Evolutionary conservation across 2,888 invertebrate genomes (phyloP), one percentile per base, ranked within the genome.

Genomic region (Leptogaster cylindrica): DNA sequence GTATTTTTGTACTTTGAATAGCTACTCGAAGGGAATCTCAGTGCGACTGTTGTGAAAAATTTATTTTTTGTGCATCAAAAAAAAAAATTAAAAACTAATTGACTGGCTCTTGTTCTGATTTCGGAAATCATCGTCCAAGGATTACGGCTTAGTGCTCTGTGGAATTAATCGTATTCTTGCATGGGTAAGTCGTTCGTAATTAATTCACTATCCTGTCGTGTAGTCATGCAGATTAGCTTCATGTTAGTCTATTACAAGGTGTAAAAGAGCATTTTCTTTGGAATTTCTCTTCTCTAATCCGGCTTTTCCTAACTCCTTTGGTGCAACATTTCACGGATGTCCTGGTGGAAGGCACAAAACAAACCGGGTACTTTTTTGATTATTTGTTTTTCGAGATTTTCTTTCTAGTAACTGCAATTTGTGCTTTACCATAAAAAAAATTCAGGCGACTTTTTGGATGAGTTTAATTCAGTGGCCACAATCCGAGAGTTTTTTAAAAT

Each of bases 41-140:
- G 52, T 52, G 52, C 52, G 33, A 16, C 14, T 33, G 31, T 52
- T n/a, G n/a, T n/a, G n/a, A n/a, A n/a, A n/a, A n/a, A n/a, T n/a
- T n/a, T n/a, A n/a, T n/a, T n/a, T n/a, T n/a, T n/a, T n/a, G n/a
- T n/a, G n/a, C n/a, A n/a, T n/a, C n/a, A n/a, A n/a, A n/a, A n/a
- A n/a, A n/a, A n/a, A n/a, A n/a, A 25, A 3, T 28, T 1, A 51
- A 27, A 52, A 52, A 28, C 18, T 33, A 31, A 52, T 28, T 20
- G 52, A 48, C 48, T 48, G 48, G 23, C 20, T 23, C 23, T 3
- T 25, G 33, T n/a, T n/a, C 31, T 52, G 52, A 33, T n/a, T 7
- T 31, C 8, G 52, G 52, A 52, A n/a, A n/a, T 10, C 39, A 10
- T 39, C 39, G 39, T 39, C 14, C n/a, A 39, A 52, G 52, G 52